Conservation (phyloP, 2,797 vertebrate genomes). For the Malacoctenus gilli region DNA sequence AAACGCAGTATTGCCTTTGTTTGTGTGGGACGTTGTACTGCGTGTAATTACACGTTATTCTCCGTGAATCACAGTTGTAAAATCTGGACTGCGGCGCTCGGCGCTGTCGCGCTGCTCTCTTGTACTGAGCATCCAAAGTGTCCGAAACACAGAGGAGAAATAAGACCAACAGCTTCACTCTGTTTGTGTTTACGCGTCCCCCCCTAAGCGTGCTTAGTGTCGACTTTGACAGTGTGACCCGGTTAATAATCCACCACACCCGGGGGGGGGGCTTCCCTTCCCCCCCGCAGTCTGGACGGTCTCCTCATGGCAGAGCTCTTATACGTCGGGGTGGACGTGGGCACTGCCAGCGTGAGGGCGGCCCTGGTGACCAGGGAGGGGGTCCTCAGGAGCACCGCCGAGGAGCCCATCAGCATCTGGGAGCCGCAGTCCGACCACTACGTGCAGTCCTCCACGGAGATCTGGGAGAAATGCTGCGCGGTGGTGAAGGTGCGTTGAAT, state of each 20-base stretch:
- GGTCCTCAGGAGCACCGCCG: constrained; percentile 76
- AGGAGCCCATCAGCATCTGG: constrained; percentile 88
- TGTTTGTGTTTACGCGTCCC: background rate
- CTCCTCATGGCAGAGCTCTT: constrained; percentile 71
- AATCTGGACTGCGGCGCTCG: too few relatives aligned
- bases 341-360: constrained; percentile 90
- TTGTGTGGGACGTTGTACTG: accelerated
- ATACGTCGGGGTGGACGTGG: constrained; percentile 93
- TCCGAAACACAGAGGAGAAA: background rate
- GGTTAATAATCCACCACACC: constrained; percentile 33
- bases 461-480: constrained; percentile 90
- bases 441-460: constrained; percentile 91
- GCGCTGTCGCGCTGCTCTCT: background rate
- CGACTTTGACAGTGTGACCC: background rate
- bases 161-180: too few relatives aligned
- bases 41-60: background rate
- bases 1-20: accelerated
- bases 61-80: background rate
- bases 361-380: constrained; percentile 88
- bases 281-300: background rate
- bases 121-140: background rate
- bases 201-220: background rate
- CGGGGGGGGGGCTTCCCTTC: too few relatives aligned
- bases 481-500: constrained; percentile 87
- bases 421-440: constrained; percentile 87